Evolutionary conservation across 1,140 invertebrate species (phyloP), one percentile per base, ranked within the genome.

Genomic region (Heterodera carotae): DNA sequence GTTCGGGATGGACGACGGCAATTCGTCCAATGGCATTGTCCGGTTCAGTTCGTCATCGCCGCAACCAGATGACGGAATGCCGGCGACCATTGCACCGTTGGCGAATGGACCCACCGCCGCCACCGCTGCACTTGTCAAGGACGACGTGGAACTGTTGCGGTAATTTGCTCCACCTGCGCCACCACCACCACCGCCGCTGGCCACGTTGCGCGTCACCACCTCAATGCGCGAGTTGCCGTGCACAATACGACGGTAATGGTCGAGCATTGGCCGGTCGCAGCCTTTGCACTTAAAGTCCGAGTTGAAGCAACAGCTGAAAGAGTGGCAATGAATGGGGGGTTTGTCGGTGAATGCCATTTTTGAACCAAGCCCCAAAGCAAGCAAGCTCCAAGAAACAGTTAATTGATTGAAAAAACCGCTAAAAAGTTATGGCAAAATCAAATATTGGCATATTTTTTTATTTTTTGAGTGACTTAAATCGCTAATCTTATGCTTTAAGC

Each of bases 201-300:
- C 15, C 31, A 81, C 60, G n/a, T 43, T 66, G 25, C 86, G 89
- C 3, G 93, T 88, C 59, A 90, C 89, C 10, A 94, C 90, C 80
- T 92, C 91, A 59, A 94, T 90, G 82, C 92, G 93, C 27, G 89
- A 92, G 76, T 91, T 91, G 3, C 92, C 92, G 86, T 94, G 93
- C 0, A 92, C 92, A 88, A 94, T 94, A 79, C 93, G 90, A 39
- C 96, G 90, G 2, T 94, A 91, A 88, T 99, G 96, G 66, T 94
- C 92, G 43, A 93, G 89, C 91, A 97, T 95, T 2, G 94, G 91
- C 22, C 92, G 91, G 39, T 92, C 91, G 89, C 95, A 97, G 2
- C 91, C 89, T 0, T 93, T 93, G 86, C 96, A 98, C 39, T 91
- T 91, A 86, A 94, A 95, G 1, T 92, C 82, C 59, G 88, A 81